These are phyloP conservation scores for Pristionchus japonicus DNA, from an alignment of 2,888 invertebrate genomes.

Conservation along the genomic window DNA sequence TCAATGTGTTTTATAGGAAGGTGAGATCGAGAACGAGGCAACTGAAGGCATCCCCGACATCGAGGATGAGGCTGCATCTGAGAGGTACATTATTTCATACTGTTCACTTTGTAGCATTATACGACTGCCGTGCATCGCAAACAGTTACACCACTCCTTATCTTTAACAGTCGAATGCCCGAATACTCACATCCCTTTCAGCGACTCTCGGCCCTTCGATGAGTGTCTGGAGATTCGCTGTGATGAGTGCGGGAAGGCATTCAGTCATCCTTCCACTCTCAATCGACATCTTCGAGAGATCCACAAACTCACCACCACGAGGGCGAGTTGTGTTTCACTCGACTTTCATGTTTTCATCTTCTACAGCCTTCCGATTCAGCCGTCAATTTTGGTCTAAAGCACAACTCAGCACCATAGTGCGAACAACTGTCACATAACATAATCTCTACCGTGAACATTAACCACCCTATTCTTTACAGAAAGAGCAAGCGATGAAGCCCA, in stretches of 20 bases:
- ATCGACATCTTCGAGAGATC: background rate
- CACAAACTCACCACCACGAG: background rate
- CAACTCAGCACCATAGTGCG: no score
- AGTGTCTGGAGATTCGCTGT: background rate
- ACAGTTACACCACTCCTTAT: no score
- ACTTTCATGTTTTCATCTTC: background rate
- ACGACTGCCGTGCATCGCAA: no score
- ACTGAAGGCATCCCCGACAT: no score
- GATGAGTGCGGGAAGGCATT: background rate
- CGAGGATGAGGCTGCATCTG: background rate
- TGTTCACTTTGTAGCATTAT: no score
- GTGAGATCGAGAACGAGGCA: background rate
- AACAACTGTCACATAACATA: no score
- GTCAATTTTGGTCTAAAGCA: no score
- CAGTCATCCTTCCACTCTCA: constrained; percentile 20
- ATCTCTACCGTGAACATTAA: background rate
- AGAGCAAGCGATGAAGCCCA: background rate
- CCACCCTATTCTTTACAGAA: background rate
- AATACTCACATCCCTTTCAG: background rate
- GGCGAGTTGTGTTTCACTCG: background rate
- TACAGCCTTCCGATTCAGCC: background rate
- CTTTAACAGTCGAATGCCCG: no score
- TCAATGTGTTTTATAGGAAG: background rate
- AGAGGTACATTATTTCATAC: no score
- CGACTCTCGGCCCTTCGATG: background rate